Percentiles rank a stretch among this genome's conserved stretches.
phyloP scores from a whole-genome alignment of 2,113 vertebrate species.

The Stercorarius parasiticus region DNA sequence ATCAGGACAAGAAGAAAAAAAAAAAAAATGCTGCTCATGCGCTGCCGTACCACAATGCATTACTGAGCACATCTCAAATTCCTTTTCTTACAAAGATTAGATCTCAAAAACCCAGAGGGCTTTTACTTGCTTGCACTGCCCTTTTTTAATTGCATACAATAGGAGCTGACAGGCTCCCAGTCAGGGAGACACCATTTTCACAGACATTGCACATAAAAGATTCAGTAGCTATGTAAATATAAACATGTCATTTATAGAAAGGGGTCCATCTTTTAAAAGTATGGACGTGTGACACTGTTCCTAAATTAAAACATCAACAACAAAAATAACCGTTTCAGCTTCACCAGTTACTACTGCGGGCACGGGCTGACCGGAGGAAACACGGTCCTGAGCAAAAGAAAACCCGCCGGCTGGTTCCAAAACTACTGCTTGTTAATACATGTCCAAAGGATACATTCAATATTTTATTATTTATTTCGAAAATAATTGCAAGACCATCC shows the following conservation, averaged over 20 bases:
- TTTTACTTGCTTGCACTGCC: neutral
- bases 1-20: neutral
- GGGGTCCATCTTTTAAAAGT: neutral
- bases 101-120: neutral
- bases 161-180: neutral
- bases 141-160: constrained; percentile 18
- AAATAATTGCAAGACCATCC: neutral
- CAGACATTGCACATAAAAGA: constrained; percentile 16
- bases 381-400: neutral
- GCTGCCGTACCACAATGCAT: neutral
- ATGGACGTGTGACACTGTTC: neutral
- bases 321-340: neutral
- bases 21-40: neutral
- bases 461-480: neutral
- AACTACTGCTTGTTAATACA: neutral
- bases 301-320: neutral
- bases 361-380: neutral
- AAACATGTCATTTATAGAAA: neutral
- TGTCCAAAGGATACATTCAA: neutral
- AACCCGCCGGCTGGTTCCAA: neutral
- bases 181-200: neutral
- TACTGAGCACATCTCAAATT: neutral
- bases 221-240: neutral
- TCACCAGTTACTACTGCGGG: neutral
- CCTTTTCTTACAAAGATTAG: neutral